Conservation (phyloP, 2,797 vertebrate genomes). For the Enteromius trimaculatus region DNA sequence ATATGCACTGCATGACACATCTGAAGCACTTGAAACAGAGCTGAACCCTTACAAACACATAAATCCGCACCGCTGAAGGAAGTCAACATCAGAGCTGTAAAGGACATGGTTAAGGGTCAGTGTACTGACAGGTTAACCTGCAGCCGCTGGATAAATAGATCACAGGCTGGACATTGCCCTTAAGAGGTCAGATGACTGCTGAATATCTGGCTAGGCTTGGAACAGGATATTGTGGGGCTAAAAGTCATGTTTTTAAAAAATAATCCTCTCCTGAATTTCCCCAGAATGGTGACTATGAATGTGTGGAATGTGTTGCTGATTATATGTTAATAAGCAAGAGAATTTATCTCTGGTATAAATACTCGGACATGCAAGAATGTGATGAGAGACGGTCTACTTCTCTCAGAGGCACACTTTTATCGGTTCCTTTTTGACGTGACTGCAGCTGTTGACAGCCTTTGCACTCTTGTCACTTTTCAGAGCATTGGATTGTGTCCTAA, state of each 20-base stretch:
- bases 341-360: slow-evolving; percentile 3
- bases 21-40: not conserved
- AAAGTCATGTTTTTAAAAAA: slow-evolving; percentile 6
- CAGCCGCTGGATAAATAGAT: slow-evolving; percentile 41
- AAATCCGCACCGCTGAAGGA: slow-evolving; percentile 6
- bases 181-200: slow-evolving; percentile 29
- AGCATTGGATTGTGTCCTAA: slow-evolving; percentile 37
- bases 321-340: slow-evolving; percentile 17
- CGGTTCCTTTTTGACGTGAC: not conserved
- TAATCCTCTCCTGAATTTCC: not conserved
- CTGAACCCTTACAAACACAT: not conserved
- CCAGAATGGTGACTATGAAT: slow-evolving; percentile 1
- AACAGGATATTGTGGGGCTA: not conserved
- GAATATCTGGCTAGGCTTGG: slow-evolving; percentile 17
- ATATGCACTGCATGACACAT: not conserved
- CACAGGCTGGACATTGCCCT: not conserved
- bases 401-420: slow-evolving; percentile 34
- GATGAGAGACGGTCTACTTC: slow-evolving; percentile 17
- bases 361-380: slow-evolving; percentile 29
- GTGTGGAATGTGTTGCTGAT: slow-evolving; percentile 38
- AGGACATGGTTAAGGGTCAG: slow-evolving; percentile 31
- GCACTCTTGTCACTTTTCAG: slow-evolving; percentile 26
- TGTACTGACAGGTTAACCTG: slow-evolving; percentile 21
- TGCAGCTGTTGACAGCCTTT: slow-evolving; percentile 46
- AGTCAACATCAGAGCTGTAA: slow-evolving; percentile 36